phyloP scores from a whole-genome alignment of 2,113 vertebrate species.

The human region DNA sequence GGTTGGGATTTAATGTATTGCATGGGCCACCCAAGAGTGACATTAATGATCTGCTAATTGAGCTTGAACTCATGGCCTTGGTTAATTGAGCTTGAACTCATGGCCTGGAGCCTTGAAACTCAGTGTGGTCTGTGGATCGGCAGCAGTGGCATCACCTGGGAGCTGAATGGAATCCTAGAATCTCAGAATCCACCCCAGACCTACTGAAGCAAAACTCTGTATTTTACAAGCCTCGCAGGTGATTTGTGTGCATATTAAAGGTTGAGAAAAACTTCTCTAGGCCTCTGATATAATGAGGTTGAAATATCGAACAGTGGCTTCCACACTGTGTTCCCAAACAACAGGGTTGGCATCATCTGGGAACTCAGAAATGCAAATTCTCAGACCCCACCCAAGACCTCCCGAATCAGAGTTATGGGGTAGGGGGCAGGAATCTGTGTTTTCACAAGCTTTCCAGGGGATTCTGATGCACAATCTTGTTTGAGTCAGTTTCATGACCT shows the following conservation, averaged over 20 bases:
- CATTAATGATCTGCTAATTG: no score
- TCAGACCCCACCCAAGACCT: background rate
- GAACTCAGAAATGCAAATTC: background rate
- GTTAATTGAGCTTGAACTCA: background rate
- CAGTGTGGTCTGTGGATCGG: background rate
- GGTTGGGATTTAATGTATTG: background rate
- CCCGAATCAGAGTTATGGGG: background rate
- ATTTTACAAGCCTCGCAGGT: background rate
- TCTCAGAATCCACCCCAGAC: background rate
- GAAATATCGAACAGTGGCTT: background rate
- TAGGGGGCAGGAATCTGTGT: background rate
- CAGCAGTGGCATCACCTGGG: background rate
- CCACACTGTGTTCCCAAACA: background rate
- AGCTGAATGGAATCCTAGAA: background rate
- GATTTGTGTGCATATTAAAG: background rate
- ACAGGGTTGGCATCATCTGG: background rate
- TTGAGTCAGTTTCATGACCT: background rate
- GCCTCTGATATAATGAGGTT: background rate
- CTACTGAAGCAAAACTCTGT: background rate
- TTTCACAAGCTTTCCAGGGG: background rate
- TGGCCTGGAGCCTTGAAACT: background rate
- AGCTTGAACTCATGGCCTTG: background rate
- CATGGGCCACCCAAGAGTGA: background rate
- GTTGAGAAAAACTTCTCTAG: background rate
- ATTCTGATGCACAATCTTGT: background rate